Evolutionary conservation across 1,140 invertebrate species (phyloP).

Genomic region (Drusus annulatus): DNA sequence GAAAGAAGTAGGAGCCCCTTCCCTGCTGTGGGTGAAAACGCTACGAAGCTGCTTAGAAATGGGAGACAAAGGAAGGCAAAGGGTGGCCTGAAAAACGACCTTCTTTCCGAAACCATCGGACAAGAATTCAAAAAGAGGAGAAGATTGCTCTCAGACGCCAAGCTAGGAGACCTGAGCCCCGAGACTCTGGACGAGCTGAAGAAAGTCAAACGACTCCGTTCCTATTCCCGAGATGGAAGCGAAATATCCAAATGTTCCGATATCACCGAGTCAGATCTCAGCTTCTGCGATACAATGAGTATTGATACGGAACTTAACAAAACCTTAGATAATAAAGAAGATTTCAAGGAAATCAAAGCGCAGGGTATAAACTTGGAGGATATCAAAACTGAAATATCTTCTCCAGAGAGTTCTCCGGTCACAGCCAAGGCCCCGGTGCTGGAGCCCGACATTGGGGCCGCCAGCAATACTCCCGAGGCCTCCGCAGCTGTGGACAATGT

Average conservation of each 20-base stretch:
- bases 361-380: slow-evolving; percentile 24
- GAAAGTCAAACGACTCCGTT: slow-evolving; percentile 72
- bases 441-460: neutral
- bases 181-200: slow-evolving; percentile 69
- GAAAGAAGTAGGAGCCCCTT: slow-evolving; percentile 71
- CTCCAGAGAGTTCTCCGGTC: slow-evolving; percentile 55
- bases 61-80: slow-evolving; percentile 75
- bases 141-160: slow-evolving; percentile 68
- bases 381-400: slow-evolving; percentile 27
- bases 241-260: slow-evolving; percentile 74
- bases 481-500: slow-evolving; percentile 62
- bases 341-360: slow-evolving; percentile 19
- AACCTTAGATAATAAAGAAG: slow-evolving; percentile 49
- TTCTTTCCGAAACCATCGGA: slow-evolving; percentile 70
- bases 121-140: slow-evolving; percentile 69
- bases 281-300: slow-evolving; percentile 72
- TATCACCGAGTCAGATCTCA: slow-evolving; percentile 75
- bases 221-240: slow-evolving; percentile 72
- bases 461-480: neutral
- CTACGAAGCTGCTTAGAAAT: slow-evolving; percentile 74
- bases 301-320: slow-evolving; percentile 56
- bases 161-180: slow-evolving; percentile 60
- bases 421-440: slow-evolving; percentile 60
- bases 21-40: slow-evolving; percentile 62
- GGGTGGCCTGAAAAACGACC: slow-evolving; percentile 66